Evolutionary conservation across 2,113 vertebrate species (phyloP), one percentile per base, ranked within the genome.

Genomic region (Phrynocephalus versicolor): DNA sequence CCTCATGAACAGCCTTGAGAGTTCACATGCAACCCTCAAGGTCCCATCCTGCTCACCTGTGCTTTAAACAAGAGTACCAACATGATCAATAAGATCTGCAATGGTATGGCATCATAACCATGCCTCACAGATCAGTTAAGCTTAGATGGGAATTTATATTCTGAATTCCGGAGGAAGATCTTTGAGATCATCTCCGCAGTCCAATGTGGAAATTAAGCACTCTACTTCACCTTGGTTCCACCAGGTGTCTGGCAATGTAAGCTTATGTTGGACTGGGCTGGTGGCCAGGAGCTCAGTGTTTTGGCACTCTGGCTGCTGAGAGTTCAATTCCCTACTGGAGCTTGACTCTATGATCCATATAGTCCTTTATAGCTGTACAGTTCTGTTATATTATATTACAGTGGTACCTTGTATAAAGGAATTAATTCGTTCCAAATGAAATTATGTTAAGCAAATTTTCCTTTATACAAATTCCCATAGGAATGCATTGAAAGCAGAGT

Each of bases 251-350:
- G 30, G 67, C 35, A 21, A 8, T 10, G 2, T 33, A 83, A 35
- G 30, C 27, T n/a, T 14, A 12, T 41, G 6, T 19, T 76, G 39
- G 72, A 75, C 10, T 25, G 60, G 33, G 57, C 86, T 81, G 89
- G 89, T 94, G 88, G 67, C 21, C 67, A 81, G 79, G 89, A 76
- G 77, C 45, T 51, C 45, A 51, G 45, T 51, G 45, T 5, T 51
- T 51, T 51, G 10, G 45, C 5, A 6, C 5, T 51, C 45, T 51
- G 45, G 45, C 45, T 51, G 45, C 45, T 51, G 45, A 10, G 45
- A 51, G 45, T 51, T 51, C 10, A 51, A 51, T 51, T 51, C 5
- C 45, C 45, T 10, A 51, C 45, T 51, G 45, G 45, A 10, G 45
- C 45, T 51, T 5, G 45, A 51, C 10, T 51, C 45, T 6, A 51